Evolutionary conservation across 2,888 invertebrate genomes (phyloP).

Genomic region (Pimpla rufipes): DNA sequence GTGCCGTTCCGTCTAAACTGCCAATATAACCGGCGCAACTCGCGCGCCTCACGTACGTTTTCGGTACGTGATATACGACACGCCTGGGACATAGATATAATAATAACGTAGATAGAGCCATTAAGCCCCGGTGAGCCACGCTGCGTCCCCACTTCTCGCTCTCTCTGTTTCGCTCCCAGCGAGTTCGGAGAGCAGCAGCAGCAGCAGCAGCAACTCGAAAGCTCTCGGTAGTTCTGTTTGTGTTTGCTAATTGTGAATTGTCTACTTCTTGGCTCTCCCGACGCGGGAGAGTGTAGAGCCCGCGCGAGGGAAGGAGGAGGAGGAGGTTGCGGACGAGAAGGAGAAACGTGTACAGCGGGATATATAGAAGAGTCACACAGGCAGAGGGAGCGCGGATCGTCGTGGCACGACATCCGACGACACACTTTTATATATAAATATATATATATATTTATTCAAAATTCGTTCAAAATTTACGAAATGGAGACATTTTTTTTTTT

Average conservation of each 20-base stretch:
- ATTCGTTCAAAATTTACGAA: too few relatives aligned
- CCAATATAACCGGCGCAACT: neutral
- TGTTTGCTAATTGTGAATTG: slow-evolving; percentile 86
- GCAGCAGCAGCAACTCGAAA: slow-evolving; percentile 77
- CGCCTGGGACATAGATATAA: neutral
- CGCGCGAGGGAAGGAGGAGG: slow-evolving; percentile 5
- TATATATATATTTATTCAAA: too few relatives aligned
- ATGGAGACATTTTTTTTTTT: too few relatives aligned
- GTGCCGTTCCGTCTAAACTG: neutral
- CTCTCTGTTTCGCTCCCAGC: slow-evolving; percentile 55
- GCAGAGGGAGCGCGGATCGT: slow-evolving; percentile 44
- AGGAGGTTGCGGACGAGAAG: neutral
- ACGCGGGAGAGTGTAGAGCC: neutral
- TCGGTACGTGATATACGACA: slow-evolving; percentile 27
- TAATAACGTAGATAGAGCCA: neutral
- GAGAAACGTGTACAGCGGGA: neutral
- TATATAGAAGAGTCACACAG: slow-evolving; percentile 34
- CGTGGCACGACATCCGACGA: slow-evolving; percentile 27
- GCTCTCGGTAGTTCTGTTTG: slow-evolving; percentile 83
- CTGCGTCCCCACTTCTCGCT: slow-evolving; percentile 7
- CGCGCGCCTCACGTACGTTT: neutral
- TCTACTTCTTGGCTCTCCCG: slow-evolving; percentile 80
- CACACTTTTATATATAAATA: too few relatives aligned
- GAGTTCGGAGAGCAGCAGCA: slow-evolving; percentile 31
- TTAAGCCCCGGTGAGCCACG: neutral